These are phyloP conservation scores for Chelonus insularis DNA, from an alignment of 1,140 invertebrate species.

Conservation along the genomic window DNA sequence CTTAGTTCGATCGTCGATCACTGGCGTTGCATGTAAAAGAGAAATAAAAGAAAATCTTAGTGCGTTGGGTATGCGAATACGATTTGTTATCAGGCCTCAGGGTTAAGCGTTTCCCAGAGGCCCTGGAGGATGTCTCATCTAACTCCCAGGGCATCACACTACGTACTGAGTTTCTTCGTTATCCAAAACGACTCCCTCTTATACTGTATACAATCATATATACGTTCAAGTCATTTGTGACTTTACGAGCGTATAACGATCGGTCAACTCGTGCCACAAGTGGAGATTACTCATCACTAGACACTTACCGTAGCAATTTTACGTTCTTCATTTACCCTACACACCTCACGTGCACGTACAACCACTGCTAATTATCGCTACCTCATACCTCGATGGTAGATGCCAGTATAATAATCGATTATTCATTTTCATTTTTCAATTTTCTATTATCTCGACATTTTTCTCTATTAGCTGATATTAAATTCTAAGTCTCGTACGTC, in stretches of 20 bases:
- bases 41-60: neutral
- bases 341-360: neutral
- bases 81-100: constrained; percentile 50
- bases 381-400: too few species aligned
- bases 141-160: neutral
- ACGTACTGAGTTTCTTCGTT: too few species aligned
- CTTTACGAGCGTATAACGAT: constrained; percentile 50
- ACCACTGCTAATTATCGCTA: constrained; percentile 1
- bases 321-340: constrained; percentile 45
- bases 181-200: constrained; percentile 23
- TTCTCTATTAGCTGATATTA: too few species aligned
- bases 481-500: too few species aligned
- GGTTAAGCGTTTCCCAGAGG: constrained; percentile 48
- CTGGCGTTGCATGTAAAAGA: neutral
- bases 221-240: constrained; percentile 32
- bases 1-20: constrained; percentile 12
- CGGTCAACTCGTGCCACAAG: constrained; percentile 43
- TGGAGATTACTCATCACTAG: constrained; percentile 49
- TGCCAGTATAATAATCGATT: too few species aligned
- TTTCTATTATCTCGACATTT: too few species aligned
- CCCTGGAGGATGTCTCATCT: constrained; percentile 31
- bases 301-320: constrained; percentile 36
- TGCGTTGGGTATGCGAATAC: constrained; percentile 45
- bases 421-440: too few species aligned
- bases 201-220: neutral